Evolutionary conservation across 2,888 invertebrate genomes (phyloP).

Genomic region (Drosophila peninsularis): DNA sequence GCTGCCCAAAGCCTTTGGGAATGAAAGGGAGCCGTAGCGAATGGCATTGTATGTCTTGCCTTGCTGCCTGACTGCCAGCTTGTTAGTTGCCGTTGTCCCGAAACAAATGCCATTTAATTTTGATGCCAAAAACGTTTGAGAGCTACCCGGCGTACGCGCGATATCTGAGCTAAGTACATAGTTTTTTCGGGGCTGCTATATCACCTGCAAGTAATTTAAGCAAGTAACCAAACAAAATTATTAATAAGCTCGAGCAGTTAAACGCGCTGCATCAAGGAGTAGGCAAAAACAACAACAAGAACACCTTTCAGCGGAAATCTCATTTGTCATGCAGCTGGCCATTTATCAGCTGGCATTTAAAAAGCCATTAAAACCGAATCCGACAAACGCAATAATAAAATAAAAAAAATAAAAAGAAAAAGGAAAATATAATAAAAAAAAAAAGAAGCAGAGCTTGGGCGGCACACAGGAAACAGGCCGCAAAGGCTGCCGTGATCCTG

Average conservation of each 20-base stretch:
- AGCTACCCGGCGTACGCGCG: constrained; percentile 47
- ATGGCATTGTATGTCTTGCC: constrained; percentile 39
- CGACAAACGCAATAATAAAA: constrained; percentile 54
- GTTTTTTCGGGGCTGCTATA: not conserved
- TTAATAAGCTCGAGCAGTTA: constrained; percentile 60
- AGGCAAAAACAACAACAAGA: constrained; percentile 19
- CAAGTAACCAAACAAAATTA: constrained; percentile 42
- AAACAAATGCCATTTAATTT: constrained; percentile 70
- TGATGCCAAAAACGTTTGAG: constrained; percentile 56
- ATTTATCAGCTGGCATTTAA: constrained; percentile 81
- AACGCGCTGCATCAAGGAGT: constrained; percentile 23
- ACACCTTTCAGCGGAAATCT: constrained; percentile 67
- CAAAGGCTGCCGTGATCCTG: constrained; percentile 40
- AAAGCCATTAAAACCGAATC: constrained; percentile 81
- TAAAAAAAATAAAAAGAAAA: constrained; percentile 9
- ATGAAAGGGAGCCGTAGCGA: constrained; percentile 33
- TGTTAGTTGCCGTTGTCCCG: constrained; percentile 49
- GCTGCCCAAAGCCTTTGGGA: constrained; percentile 43
- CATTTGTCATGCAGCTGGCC: constrained; percentile 77
- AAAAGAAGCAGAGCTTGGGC: constrained; percentile 3
- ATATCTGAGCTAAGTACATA: constrained; percentile 15
- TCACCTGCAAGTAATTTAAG: constrained; percentile 20
- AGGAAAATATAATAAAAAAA: constrained; percentile 19
- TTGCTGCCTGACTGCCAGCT: constrained; percentile 38
- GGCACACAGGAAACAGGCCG: constrained; percentile 41